Percentiles rank a stretch among this genome's conserved stretches.
Conservation (phyloP, 2,888 invertebrate genomes). For the Sclerodermus sp. region DNA sequence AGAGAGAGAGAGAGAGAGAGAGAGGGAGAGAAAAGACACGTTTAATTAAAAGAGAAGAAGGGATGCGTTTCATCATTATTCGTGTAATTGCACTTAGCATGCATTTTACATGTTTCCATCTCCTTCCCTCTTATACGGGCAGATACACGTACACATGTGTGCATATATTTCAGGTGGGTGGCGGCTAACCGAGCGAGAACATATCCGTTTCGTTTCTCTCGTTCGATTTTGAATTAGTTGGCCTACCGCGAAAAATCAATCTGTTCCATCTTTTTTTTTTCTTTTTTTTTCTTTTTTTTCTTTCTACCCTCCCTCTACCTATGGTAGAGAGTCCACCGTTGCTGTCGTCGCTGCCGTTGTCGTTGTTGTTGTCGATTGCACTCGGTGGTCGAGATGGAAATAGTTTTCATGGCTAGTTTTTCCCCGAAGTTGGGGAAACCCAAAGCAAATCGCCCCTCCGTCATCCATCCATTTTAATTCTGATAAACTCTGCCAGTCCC, state of each 20-base stretch:
- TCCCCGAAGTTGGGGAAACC: neutral
- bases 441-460: neutral
- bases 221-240: constrained; percentile 39
- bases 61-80: too few species aligned
- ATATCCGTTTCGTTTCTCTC: neutral
- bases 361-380: constrained; percentile 35
- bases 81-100: too few species aligned
- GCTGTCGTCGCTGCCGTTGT: neutral
- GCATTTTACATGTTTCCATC: too few species aligned
- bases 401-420: neutral
- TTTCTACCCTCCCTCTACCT: neutral
- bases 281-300: neutral
- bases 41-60: too few species aligned
- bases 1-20: too few species aligned
- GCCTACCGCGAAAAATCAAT: constrained; percentile 54
- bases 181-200: constrained; percentile 25
- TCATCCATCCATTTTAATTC: too few species aligned
- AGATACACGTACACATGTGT: too few species aligned
- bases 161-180: constrained; percentile 44
- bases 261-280: constrained; percentile 35
- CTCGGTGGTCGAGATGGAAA: constrained; percentile 26
- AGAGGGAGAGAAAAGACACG: too few species aligned
- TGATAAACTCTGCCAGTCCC: too few species aligned
- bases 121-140: too few species aligned
- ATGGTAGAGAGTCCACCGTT: too few species aligned